A percentile compares a stretch with the other conserved stretches of the same genome.
Conservation (phyloP, 2,113 vertebrate species). For the Ammodytes dubius region DNA sequence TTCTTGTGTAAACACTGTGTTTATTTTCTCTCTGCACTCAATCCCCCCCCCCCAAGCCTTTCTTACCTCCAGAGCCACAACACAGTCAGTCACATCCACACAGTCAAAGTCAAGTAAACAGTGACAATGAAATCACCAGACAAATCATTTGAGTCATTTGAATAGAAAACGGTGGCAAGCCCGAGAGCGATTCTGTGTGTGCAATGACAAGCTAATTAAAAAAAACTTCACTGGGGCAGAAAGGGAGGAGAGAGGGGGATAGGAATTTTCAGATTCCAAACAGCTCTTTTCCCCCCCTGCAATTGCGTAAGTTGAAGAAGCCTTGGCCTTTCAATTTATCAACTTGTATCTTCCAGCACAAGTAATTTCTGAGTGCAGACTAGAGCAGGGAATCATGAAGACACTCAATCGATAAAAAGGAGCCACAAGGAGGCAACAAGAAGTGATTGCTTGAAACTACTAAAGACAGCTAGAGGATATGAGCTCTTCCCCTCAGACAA, state of each 20-base stretch:
- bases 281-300: constrained; percentile 25
- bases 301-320: constrained; percentile 60
- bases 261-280: constrained; percentile 41
- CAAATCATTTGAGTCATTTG: constrained; percentile 77
- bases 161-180: constrained; percentile 71
- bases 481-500: constrained; percentile 36
- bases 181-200: constrained; percentile 57
- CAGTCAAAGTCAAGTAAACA: constrained; percentile 76
- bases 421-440: constrained; percentile 58
- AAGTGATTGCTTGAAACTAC: constrained; percentile 58
- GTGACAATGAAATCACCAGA: constrained; percentile 71
- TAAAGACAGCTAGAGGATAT: constrained; percentile 59
- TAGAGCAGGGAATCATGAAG: constrained; percentile 56
- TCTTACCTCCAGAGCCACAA: constrained; percentile 72
- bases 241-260: constrained; percentile 14
- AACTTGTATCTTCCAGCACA: constrained; percentile 47
- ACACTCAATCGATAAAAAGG: constrained; percentile 62
- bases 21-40: constrained; percentile 59
- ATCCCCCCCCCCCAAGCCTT: constrained; percentile 63
- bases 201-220: constrained; percentile 76
- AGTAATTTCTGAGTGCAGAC: constrained; percentile 59
- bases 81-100: constrained; percentile 65
- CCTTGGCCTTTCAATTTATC: constrained; percentile 57
- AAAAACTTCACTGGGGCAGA: constrained; percentile 68
- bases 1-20: constrained; percentile 61